phyloP scores from a whole-genome alignment of 2,113 vertebrate genomes.

The Oryzias melastigma region DNA sequence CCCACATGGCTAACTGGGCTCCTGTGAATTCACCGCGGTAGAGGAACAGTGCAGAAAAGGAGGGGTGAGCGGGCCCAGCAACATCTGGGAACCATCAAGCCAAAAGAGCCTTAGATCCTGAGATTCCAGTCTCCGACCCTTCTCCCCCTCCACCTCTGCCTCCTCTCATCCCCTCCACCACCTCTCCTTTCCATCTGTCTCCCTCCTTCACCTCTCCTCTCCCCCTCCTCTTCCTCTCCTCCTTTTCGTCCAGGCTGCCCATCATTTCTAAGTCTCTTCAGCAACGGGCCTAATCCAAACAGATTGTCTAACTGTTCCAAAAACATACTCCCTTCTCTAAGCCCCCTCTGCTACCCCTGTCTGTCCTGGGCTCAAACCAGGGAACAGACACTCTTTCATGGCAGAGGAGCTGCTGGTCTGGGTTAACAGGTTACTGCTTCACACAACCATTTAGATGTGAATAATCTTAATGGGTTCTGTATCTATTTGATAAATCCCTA shows the following conservation, averaged over 20 bases:
- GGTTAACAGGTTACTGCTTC: constrained; percentile 67
- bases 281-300: constrained; percentile 70
- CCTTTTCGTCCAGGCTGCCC: constrained; percentile 53
- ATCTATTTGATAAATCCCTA: constrained; percentile 67
- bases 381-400: constrained; percentile 72
- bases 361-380: constrained; percentile 47
- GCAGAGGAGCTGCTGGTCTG: constrained; percentile 52
- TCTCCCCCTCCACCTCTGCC: constrained; percentile 45
- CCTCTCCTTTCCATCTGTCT: constrained; percentile 61
- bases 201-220: constrained; percentile 40
- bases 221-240: constrained; percentile 60
- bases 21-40: constrained; percentile 69
- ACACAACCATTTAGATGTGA: constrained; percentile 55
- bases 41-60: constrained; percentile 52
- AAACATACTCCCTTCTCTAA: constrained; percentile 61
- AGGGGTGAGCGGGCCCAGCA: constrained; percentile 54
- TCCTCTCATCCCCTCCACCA: constrained; percentile 42
- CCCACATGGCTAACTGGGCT: constrained; percentile 67
- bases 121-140: constrained; percentile 65
- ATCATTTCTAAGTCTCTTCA: constrained; percentile 66
- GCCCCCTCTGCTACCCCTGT: constrained; percentile 46
- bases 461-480: constrained; percentile 47
- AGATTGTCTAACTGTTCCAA: constrained; percentile 77
- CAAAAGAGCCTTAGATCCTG: constrained; percentile 69
- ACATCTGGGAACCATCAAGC: constrained; percentile 88